Evolutionary conservation across 2,888 invertebrate species (phyloP).

Genomic region (Isotomurus palustris): DNA sequence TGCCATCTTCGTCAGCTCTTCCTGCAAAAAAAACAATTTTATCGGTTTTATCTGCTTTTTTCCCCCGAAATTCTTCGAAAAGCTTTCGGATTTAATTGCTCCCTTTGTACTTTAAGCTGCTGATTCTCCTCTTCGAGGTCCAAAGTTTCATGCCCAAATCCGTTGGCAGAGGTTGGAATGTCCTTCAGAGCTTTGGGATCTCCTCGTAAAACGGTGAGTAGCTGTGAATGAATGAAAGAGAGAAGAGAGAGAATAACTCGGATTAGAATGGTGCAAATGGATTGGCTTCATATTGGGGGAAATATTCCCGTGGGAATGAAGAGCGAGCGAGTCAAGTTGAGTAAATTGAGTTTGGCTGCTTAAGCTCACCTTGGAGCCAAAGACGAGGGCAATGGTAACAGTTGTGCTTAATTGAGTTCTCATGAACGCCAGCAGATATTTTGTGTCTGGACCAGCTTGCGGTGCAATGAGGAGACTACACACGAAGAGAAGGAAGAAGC

Average conservation of each 20-base stretch:
- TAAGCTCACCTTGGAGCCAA: slow-evolving; percentile 76
- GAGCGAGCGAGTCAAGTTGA: too few species aligned
- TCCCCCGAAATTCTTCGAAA: not conserved
- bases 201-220: slow-evolving; percentile 73
- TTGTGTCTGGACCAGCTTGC: slow-evolving; percentile 82
- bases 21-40: slow-evolving; percentile 58
- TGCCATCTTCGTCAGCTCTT: slow-evolving; percentile 84
- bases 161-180: slow-evolving; percentile 43
- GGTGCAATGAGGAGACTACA: slow-evolving; percentile 76
- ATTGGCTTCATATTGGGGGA: too few species aligned
- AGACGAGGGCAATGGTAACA: slow-evolving; percentile 75
- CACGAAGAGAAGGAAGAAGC: slow-evolving; percentile 18
- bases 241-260: not conserved
- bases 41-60: too few species aligned
- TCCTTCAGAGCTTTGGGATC: slow-evolving; percentile 38
- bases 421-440: slow-evolving; percentile 85
- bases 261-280: too few species aligned
- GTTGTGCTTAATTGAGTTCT: slow-evolving; percentile 88
- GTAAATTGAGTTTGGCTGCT: too few species aligned
- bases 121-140: slow-evolving; percentile 87
- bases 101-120: slow-evolving; percentile 67
- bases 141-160: slow-evolving; percentile 55
- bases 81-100: not conserved
- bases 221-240: slow-evolving; percentile 53
- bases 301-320: too few species aligned